These are phyloP conservation scores for Sinella curviseta DNA, from an alignment of 1,140 invertebrate species.

Conservation along the genomic window DNA sequence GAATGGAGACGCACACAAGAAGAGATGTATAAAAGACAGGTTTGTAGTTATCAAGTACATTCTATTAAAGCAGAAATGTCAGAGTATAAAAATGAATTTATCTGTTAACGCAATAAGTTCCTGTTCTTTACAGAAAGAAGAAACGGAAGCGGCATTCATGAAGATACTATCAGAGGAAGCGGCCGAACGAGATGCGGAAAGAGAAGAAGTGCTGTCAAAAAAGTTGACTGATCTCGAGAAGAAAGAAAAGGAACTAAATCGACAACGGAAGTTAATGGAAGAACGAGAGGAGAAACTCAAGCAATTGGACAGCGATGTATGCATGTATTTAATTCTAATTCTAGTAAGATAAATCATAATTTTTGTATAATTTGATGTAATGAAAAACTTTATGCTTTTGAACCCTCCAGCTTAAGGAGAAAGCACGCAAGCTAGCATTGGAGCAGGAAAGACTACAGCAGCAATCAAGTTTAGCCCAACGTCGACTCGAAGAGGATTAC, in stretches of 20 bases:
- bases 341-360: not conserved
- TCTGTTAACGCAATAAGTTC: not conserved
- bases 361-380: not conserved
- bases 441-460: constrained; percentile 11
- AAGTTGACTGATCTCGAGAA: not conserved
- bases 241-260: not conserved
- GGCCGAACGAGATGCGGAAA: constrained; percentile 14
- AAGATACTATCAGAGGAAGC: constrained; percentile 33
- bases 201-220: not conserved
- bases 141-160: constrained; percentile 33
- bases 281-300: not conserved
- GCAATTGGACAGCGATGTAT: not conserved
- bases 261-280: not conserved
- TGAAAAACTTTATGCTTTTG: no score
- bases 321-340: not conserved
- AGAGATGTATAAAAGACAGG: constrained; percentile 14
- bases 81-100: no score
- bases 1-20: not conserved
- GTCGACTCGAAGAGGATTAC: not conserved
- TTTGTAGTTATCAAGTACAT: not conserved
- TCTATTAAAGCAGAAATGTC: no score
- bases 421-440: not conserved
- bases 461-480: not conserved
- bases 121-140: constrained; percentile 24
- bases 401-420: constrained; percentile 18